Evolutionary conservation across 2,797 vertebrate species (phyloP).

Genomic region (Silurus lanzhouensis): DNA sequence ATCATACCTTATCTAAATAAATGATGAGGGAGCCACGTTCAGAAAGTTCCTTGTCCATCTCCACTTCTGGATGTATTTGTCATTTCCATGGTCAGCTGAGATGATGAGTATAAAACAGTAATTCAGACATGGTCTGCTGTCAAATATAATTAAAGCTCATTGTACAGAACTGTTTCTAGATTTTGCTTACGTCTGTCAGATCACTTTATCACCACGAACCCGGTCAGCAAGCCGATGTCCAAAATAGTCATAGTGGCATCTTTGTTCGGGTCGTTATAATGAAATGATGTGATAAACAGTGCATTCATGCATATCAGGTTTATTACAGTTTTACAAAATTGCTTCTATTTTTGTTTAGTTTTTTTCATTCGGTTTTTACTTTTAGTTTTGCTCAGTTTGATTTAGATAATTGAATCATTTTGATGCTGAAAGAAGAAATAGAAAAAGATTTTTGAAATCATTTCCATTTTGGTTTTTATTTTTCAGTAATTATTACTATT

Average conservation of each 20-base stretch:
- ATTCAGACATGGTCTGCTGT: too few species aligned
- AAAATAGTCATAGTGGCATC: constrained; percentile 82
- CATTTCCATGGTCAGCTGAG: constrained; percentile 73
- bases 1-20: constrained; percentile 80
- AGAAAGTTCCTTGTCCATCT: constrained; percentile 69
- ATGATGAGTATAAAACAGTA: not conserved
- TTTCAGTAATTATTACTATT: too few species aligned
- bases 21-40: constrained; percentile 81
- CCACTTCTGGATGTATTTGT: constrained; percentile 78
- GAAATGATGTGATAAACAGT: not conserved
- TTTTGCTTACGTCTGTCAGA: constrained; percentile 71
- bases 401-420: too few species aligned
- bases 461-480: too few species aligned
- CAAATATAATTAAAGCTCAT: not conserved
- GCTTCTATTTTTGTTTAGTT: too few species aligned
- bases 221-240: constrained; percentile 83
- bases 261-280: constrained; percentile 57
- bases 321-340: too few species aligned
- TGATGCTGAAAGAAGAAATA: too few species aligned
- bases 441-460: too few species aligned
- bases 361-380: too few species aligned
- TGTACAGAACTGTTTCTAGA: not conserved
- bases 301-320: not conserved
- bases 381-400: too few species aligned
- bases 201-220: constrained; percentile 74